These are phyloP conservation scores for Sarcoramphus papa DNA, from an alignment of 2,797 vertebrate genomes.

Conservation along the genomic window DNA sequence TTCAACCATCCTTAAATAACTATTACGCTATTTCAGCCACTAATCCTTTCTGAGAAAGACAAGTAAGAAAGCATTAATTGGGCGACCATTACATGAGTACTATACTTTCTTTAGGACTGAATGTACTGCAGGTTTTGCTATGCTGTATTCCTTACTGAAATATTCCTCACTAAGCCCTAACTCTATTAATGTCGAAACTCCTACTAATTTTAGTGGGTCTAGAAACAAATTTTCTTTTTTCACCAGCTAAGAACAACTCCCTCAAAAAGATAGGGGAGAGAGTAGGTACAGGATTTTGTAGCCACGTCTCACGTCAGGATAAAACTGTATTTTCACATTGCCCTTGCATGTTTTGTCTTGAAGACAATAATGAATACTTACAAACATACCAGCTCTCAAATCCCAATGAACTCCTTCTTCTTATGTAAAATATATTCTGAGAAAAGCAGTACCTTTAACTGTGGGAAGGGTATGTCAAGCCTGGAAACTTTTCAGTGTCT, in stretches of 20 bases:
- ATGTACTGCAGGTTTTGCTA: background rate
- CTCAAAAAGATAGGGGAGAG: background rate
- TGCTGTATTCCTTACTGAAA: constrained; percentile 23
- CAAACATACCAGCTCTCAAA: background rate
- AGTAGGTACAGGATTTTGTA: background rate
- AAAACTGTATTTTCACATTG: background rate
- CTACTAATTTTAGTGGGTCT: background rate
- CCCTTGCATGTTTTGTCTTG: background rate
- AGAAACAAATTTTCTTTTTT: background rate
- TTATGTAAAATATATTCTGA: background rate
- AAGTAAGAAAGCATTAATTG: background rate
- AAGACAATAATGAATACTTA: background rate
- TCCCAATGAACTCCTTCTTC: background rate
- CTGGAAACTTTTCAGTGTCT: background rate
- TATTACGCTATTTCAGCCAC: background rate
- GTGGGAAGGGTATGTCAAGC: background rate
- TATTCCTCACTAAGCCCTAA: background rate
- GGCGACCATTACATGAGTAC: background rate
- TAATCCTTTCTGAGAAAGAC: constrained; percentile 52
- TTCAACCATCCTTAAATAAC: constrained; percentile 30
- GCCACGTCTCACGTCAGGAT: background rate
- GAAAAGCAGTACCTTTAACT: background rate
- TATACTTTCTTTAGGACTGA: constrained; percentile 10
- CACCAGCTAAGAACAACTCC: background rate
- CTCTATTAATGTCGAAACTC: background rate